These are phyloP conservation scores for Synanthedon tipuliformis DNA, from an alignment of 2,888 invertebrate species.

Conservation along the genomic window DNA sequence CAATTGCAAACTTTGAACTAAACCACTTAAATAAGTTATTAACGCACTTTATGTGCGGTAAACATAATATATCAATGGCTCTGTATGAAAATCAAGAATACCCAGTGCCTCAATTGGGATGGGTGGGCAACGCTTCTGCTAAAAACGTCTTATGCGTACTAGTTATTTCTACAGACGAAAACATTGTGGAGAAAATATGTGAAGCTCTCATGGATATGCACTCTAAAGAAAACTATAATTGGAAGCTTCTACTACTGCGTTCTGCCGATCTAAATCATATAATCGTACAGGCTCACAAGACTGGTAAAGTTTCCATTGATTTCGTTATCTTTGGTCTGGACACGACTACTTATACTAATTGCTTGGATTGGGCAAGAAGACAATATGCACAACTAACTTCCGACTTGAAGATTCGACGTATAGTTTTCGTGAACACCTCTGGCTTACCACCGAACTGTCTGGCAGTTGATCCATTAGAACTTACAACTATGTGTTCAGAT, in stretches of 20 bases:
- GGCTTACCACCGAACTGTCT: slow-evolving; percentile 45
- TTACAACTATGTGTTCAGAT: slow-evolving; percentile 41
- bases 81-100: slow-evolving; percentile 29
- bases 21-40: too few relatives aligned
- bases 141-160: slow-evolving; percentile 45
- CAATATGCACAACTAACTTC: slow-evolving; percentile 47
- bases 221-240: slow-evolving; percentile 33
- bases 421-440: slow-evolving; percentile 51
- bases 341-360: slow-evolving; percentile 39
- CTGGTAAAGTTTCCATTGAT: slow-evolving; percentile 49
- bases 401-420: slow-evolving; percentile 45
- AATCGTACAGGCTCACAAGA: slow-evolving; percentile 32
- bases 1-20: too few relatives aligned
- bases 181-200: slow-evolving; percentile 46
- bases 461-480: slow-evolving; percentile 43
- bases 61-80: slow-evolving; percentile 23
- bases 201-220: slow-evolving; percentile 44
- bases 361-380: slow-evolving; percentile 49
- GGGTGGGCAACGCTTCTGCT: slow-evolving; percentile 47
- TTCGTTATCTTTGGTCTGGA: slow-evolving; percentile 53
- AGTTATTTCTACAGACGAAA: slow-evolving; percentile 44
- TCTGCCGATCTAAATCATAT: slow-evolving; percentile 43
- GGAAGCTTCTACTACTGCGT: slow-evolving; percentile 46
- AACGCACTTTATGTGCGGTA: not conserved
- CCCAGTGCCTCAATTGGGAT: slow-evolving; percentile 55